A percentile compares a stretch with the other conserved stretches of the same genome.
Conservation (phyloP, 1,140 invertebrate genomes). For the Aphis gossypii region DNA sequence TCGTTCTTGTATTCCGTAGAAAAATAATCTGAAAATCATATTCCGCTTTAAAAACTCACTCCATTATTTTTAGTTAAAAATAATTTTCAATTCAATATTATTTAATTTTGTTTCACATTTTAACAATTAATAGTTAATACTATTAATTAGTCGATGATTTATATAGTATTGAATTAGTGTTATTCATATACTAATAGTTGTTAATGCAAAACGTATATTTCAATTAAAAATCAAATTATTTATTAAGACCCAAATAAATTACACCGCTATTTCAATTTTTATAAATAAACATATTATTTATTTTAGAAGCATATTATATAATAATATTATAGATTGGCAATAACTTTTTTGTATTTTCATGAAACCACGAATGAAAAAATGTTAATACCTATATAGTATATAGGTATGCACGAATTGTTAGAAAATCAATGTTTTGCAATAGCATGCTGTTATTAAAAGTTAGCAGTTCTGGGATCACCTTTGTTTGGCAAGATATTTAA, state of each 20-base stretch:
- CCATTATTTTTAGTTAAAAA: background rate
- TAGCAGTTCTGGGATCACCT: background rate
- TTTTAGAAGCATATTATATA: background rate
- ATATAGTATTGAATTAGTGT: background rate
- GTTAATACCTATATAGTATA: background rate
- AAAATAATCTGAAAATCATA: background rate
- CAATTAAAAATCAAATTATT: background rate
- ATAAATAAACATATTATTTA: background rate
- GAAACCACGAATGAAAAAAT: background rate
- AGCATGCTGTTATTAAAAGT: background rate
- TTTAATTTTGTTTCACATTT: background rate
- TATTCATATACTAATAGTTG: background rate
- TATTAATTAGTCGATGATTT: background rate
- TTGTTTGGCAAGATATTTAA: background rate
- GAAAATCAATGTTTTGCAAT: background rate
- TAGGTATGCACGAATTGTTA: background rate
- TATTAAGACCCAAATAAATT: background rate
- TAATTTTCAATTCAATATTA: background rate
- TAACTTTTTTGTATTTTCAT: background rate
- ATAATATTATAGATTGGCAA: background rate
- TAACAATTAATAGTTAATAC: background rate
- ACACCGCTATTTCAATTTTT: background rate
- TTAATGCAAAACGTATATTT: background rate
- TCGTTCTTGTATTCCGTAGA: background rate
- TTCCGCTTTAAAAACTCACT: background rate